phyloP scores from a whole-genome alignment of 2,797 vertebrate genomes.

The Epinephelus coioides region DNA sequence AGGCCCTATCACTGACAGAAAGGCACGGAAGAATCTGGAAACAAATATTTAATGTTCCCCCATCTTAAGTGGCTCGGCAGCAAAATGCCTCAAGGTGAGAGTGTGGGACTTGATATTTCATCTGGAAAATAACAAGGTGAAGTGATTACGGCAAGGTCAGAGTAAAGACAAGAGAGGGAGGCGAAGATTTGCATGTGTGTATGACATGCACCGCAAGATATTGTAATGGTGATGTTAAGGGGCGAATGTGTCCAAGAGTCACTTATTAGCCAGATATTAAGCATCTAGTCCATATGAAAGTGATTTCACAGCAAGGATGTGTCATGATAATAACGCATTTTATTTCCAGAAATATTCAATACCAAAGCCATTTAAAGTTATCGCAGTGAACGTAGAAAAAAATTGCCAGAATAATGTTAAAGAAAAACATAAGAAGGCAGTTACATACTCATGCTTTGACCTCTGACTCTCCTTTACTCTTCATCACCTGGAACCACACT shows the following conservation, averaged over 20 bases:
- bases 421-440: no score
- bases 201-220: constrained; percentile 22
- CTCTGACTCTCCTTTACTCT: constrained; percentile 20
- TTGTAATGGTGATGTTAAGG: constrained; percentile 22
- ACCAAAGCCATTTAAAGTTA: neutral
- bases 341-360: neutral
- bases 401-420: neutral
- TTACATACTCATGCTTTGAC: constrained; percentile 14
- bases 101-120: constrained; percentile 37
- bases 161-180: constrained; percentile 27
- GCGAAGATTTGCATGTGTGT: constrained; percentile 18
- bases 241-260: constrained; percentile 31
- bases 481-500: constrained; percentile 18
- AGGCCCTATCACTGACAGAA: constrained; percentile 82
- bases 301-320: neutral
- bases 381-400: neutral
- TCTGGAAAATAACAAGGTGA: constrained; percentile 46
- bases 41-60: constrained; percentile 83
- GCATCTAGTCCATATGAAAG: neutral
- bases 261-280: constrained; percentile 21
- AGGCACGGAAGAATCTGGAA: constrained; percentile 75
- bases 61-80: constrained; percentile 54
- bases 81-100: constrained; percentile 57
- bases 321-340: neutral
- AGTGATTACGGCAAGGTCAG: constrained; percentile 52